Evolutionary conservation across 2,797 vertebrate species (phyloP), one percentile per base, ranked within the genome.

Genomic region (Gymnocypris eckloni): DNA sequence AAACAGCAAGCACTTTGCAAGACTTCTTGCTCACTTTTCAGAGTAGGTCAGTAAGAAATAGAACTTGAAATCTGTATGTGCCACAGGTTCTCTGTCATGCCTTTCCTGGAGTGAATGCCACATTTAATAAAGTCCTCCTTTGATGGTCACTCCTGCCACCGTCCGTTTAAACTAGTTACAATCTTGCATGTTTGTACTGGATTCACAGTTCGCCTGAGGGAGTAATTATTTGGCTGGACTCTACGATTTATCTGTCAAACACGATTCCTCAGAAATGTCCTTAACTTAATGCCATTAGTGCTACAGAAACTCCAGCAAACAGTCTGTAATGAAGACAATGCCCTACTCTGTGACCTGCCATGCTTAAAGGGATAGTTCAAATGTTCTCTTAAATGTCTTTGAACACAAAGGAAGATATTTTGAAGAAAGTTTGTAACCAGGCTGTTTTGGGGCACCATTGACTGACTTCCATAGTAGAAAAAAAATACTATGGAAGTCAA

Each of bases 221-320:
- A 76, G 77, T 88, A 88, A 90, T 90, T 90, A 86, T 89, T 89
- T 88, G 87, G 87, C 89, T 86, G 82, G 79, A 33, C 33, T 33
- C 33, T 33, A 86, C 82, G 77, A 87, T 80, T 72, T 90, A 75
- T 87, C 48, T 88, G 89, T 90, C 89, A 89, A 84, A 87, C 50
- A 66, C 48, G n/a, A 72, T 90, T 83, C 83, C 85, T 89, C 79
- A 82, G 85, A 76, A 69, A 80, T 87, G 84, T 86, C 81, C 82
- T 90, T 89, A 85, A 88, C 88, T 84, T 88, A 89, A 88, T 84
- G 85, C 69, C 79, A 82, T 91, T 89, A 87, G 78, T 85, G 73
- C 79, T 71, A 39, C 64, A n/a, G 66, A 64, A 82, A 71, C 12
- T 48, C 28, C 16, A 45, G 69, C 76, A 25, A 50, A 56, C 66